Evolutionary conservation across 53 echinoderm and acorn worm species (phyloP).

Genomic region (Luidia sarsii): DNA sequence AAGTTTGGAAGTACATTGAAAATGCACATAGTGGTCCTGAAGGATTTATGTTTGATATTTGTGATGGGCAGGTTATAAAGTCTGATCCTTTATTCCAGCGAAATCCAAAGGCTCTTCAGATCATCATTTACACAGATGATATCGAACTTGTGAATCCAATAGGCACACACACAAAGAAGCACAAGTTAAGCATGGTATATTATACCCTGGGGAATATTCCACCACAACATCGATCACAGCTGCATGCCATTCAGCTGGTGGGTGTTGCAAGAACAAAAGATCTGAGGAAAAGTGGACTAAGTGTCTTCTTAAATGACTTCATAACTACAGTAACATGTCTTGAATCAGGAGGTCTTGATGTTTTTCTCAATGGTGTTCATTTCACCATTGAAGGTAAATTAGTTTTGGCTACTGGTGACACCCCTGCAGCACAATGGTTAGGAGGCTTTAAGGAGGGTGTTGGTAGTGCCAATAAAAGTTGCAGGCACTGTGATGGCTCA

Average conservation of each 20-base stretch:
- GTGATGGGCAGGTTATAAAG: conserved; percentile 54
- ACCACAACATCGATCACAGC: conserved; percentile 57
- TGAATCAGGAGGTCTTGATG: conserved; percentile 48
- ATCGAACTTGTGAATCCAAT: conserved; percentile 76
- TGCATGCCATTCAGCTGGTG: conserved; percentile 60
- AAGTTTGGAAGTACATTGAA: conserved; percentile 49
- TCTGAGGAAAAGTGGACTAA: conserved; percentile 15
- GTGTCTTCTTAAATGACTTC: conserved; percentile 51
- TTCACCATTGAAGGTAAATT: conserved; percentile 58
- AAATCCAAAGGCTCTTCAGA: conserved; percentile 60
- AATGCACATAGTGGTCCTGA: conserved; percentile 26
- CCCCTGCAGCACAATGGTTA: conserved; percentile 73
- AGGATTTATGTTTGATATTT: conserved; percentile 61
- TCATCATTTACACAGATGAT: conserved; percentile 66
- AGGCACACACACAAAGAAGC: conserved; percentile 65
- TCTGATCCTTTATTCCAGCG: conserved; percentile 40
- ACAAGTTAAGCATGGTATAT: conserved; percentile 72
- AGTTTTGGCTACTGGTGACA: conserved; percentile 63
- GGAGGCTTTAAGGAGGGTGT: conserved; percentile 83
- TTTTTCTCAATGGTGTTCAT: conserved; percentile 38
- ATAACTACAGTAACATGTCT: conserved; percentile 28
- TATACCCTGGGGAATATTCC: conserved; percentile 62
- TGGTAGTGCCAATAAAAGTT: conserved; percentile 52
- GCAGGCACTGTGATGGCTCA: conserved; percentile 60
- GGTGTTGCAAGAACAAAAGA: conserved; percentile 66